Evolutionary conservation across 2,113 vertebrate genomes (phyloP).

Genomic region (Caloenas nicobarica): DNA sequence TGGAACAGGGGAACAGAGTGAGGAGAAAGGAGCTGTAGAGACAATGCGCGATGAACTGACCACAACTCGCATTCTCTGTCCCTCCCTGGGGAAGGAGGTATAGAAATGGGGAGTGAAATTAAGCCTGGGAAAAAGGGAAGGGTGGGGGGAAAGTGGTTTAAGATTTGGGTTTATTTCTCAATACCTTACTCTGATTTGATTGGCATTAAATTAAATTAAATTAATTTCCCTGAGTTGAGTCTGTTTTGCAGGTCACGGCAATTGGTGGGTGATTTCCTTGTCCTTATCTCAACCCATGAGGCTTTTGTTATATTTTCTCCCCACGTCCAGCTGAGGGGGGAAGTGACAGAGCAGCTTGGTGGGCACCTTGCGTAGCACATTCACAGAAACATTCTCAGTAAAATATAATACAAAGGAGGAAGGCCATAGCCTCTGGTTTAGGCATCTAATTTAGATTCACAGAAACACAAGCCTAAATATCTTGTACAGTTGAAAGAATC

Average conservation of each 20-base stretch:
- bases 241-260: background rate
- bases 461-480: background rate
- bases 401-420: background rate
- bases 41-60: background rate
- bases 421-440: background rate
- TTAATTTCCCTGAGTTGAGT: background rate
- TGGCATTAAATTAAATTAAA: background rate
- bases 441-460: background rate
- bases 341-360: background rate
- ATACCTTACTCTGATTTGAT: background rate
- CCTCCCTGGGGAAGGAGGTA: fast-evolving
- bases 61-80: background rate
- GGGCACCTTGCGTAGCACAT: background rate
- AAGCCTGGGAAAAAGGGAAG: background rate
- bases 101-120: background rate
- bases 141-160: background rate
- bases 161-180: background rate
- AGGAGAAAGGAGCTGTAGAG: background rate
- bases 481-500: background rate
- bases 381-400: background rate
- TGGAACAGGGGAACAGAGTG: background rate
- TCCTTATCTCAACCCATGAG: too few relatives aligned
- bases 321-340: background rate
- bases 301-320: background rate
- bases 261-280: background rate